These are phyloP conservation scores for Hydrotaea cyrtoneurina DNA, from an alignment of 2,888 invertebrate genomes.

Conservation along the genomic window DNA sequence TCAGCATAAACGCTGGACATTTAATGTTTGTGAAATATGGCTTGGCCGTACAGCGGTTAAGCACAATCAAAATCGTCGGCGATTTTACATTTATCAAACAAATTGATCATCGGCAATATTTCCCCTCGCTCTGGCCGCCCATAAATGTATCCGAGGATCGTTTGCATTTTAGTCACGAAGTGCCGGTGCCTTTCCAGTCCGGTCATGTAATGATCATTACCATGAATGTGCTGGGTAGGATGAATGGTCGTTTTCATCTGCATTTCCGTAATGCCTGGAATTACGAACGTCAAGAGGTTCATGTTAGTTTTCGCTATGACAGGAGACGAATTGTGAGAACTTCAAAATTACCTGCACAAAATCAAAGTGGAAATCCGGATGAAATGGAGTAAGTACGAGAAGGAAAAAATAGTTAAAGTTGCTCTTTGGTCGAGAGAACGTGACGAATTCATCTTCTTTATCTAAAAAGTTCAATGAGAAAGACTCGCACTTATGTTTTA, in stretches of 20 bases:
- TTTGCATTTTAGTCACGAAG: slow-evolving; percentile 57
- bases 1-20: slow-evolving; percentile 41
- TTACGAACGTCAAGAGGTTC: slow-evolving; percentile 48
- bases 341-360: slow-evolving; percentile 12
- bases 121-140: slow-evolving; percentile 53
- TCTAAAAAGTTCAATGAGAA: too few species aligned
- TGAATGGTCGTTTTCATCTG: slow-evolving; percentile 50
- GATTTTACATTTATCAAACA: slow-evolving; percentile 46
- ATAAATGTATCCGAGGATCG: slow-evolving; percentile 48
- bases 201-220: slow-evolving; percentile 48
- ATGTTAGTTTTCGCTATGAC: slow-evolving; percentile 60
- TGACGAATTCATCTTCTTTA: too few species aligned
- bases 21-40: slow-evolving; percentile 18
- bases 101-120: slow-evolving; percentile 60
- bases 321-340: slow-evolving; percentile 44
- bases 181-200: slow-evolving; percentile 40
- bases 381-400: slow-evolving; percentile 44
- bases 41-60: neutral
- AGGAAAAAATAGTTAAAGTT: too few species aligned
- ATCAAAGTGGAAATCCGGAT: slow-evolving; percentile 18
- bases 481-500: too few species aligned
- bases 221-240: slow-evolving; percentile 35
- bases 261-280: slow-evolving; percentile 51
- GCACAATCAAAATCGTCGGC: slow-evolving; percentile 28
- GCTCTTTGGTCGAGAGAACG: too few species aligned